Evolutionary conservation across 2,113 vertebrate genomes (phyloP).

Genomic region (Corydoras sp.): DNA sequence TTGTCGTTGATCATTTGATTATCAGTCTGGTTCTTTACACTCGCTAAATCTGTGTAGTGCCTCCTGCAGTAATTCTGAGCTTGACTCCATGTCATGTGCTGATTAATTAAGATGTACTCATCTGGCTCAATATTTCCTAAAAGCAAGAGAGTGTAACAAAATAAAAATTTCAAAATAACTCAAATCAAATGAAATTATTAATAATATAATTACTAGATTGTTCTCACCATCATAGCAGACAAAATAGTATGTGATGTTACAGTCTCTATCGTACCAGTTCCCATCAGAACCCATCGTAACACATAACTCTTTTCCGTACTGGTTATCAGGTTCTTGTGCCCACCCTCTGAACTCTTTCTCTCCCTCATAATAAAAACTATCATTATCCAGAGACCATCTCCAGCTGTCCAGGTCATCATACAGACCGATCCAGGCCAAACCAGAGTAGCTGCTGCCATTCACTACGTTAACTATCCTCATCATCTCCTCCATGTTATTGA

Average conservation of each 20-base stretch:
- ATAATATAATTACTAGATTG: too few relatives aligned
- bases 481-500: conserved; percentile 30
- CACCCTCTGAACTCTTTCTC: conserved; percentile 15
- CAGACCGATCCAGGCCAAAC: conserved; percentile 20
- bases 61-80: too few relatives aligned
- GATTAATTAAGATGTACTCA: too few relatives aligned
- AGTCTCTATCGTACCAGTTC: conserved; percentile 21
- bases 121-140: too few relatives aligned
- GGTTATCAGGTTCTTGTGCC: conserved; percentile 15
- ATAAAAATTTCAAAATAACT: too few relatives aligned
- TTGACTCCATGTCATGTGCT: too few relatives aligned
- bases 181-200: too few relatives aligned
- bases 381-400: conserved; percentile 18
- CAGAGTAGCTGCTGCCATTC: background rate
- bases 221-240: conserved; percentile 19
- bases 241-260: background rate
- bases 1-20: too few relatives aligned
- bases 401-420: conserved; percentile 27
- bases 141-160: too few relatives aligned
- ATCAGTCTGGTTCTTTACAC: too few relatives aligned
- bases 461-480: background rate
- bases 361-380: conserved; percentile 28
- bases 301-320: conserved; percentile 19
- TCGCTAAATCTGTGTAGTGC: too few relatives aligned
- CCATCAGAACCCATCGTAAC: background rate